phyloP scores from a whole-genome alignment of 2,888 invertebrate genomes.

The Euclidia mi region DNA sequence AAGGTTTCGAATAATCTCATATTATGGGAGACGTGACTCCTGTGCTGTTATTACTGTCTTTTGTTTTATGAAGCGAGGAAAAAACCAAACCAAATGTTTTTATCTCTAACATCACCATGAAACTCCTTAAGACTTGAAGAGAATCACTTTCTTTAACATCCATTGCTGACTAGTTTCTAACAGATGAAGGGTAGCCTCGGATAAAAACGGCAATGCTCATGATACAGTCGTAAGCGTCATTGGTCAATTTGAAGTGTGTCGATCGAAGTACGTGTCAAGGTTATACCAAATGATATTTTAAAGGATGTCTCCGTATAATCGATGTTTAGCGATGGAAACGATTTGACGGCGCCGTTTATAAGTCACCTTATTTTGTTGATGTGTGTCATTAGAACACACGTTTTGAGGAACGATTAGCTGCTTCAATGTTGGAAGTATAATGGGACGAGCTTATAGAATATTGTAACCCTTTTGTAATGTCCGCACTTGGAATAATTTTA shows the following conservation, averaged over 20 bases:
- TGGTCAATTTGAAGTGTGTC: not conserved
- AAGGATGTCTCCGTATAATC: constrained; percentile 59
- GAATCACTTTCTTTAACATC: not conserved
- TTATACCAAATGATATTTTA: constrained; percentile 61
- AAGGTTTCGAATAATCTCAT: constrained; percentile 72
- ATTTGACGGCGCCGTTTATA: constrained; percentile 43
- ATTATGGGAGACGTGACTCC: constrained; percentile 84
- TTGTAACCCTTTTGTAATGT: too few relatives aligned
- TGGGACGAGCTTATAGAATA: too few relatives aligned
- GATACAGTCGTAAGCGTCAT: not conserved
- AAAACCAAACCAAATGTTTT: constrained; percentile 51
- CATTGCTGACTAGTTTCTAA: constrained; percentile 18
- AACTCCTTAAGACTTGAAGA: not conserved
- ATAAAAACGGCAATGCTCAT: constrained; percentile 26
- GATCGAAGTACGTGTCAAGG: constrained; percentile 32
- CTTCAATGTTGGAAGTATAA: not conserved
- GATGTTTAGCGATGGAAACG: constrained; percentile 47
- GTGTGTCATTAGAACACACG: constrained; percentile 29
- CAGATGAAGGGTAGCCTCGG: rapidly evolving
- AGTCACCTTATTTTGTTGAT: constrained; percentile 29
- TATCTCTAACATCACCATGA: constrained; percentile 43
- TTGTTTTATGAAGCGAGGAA: constrained; percentile 62
- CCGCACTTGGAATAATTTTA: too few relatives aligned
- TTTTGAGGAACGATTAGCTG: constrained; percentile 2
- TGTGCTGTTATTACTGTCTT: constrained; percentile 78